Evolutionary conservation across 2,797 vertebrate species (phyloP), one percentile per base, ranked within the genome.

Genomic region (Anniella stebbinsi): DNA sequence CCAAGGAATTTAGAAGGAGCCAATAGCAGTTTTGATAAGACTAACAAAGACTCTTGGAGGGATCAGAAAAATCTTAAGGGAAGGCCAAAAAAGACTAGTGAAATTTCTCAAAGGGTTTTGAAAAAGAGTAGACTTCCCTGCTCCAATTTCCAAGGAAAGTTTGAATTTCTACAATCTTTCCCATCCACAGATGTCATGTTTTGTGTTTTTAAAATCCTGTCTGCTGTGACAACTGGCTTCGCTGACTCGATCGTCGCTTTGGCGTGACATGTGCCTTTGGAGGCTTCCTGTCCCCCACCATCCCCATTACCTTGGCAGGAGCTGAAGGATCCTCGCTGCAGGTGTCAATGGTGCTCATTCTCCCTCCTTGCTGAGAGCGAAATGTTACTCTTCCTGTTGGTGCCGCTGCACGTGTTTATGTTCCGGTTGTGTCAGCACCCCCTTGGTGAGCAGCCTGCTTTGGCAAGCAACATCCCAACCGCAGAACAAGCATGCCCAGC

Each of bases 181-280:
- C 48, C 1, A 30, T 25, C 80, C n/a, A n/a, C 10, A n/a, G 33
- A 41, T 33, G 63, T 9, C 45, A 41, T 30, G 51, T 30, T 21
- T 33, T n/a, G 54, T 45, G 28, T n/a, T 73, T 84, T 30, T 3
- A 23, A 15, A 17, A 30, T 66, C 36, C 69, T 83, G 12, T 72
- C n/a, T 28, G 63, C 51, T 85, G 36, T 1, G 63, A 30, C 0
- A 25, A 41, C 2, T 4, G 1, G 3, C 36, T 45, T 85, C 80
- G 51, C 51, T 57, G 54, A 48, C 21, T 6, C 12, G 21, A 28
- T 41, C 36, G 54, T 12, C 9, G 33, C 67, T 94, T 48, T 67
- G 9, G 33, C 25, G 4, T 0, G 0, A 0, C 18, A 0, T 33
- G 82, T 51, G 17, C 51, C 51, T 78, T 13, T 33, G 28, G 69